Base-by-base conservation (phyloP, 2,888 invertebrate species). In the Drosophila affinis region DNA sequence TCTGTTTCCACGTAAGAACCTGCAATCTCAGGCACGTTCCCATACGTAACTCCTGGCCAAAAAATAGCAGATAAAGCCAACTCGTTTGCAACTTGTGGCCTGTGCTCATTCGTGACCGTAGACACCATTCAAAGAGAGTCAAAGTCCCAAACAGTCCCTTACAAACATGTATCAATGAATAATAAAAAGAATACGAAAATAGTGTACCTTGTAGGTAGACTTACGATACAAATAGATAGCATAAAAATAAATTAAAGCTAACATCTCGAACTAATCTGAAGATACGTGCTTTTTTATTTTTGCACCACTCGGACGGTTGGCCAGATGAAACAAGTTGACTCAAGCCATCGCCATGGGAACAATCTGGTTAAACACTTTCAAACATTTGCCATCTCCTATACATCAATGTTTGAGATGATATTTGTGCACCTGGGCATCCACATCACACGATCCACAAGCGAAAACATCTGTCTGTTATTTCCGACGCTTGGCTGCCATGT, bases 1-100 rank as follows among this genome's bases (percentile, higher is more conserved):
- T 64, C 63, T 64, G 49, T 48, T 4, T 14, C n/a, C 39, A 62
- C 47, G 18, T 56, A 49, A 48, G 12, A 4, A 1, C 29, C 18
- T 21, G 3, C 17, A 24, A 27, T 49, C 49, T 51, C 12, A n/a
- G 18, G 56, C 63, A 67, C 63, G 65, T 65, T 10, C 24, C 32
- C 9, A 6, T 6, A 21, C 10, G n/a, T 34, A 32, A 39, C 39
- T 39, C 39, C 14, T 39, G 14, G 39, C 39, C 7, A n/a, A n/a
- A 39, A 39, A 6, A 39, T 2, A 39, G 1, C 39, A 2, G 39
- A 39, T 39, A n/a, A 14, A n/a, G 14, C n/a, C 14, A 6, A 39
- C n/a, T 7, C 7, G 5, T 1, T 7, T 14, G 14, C 3, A n/a
- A 39, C 39, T 39, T n/a, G 14, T 7, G n/a, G n/a, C n/a, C 34